A percentile compares a stretch with the other conserved stretches of the same genome.
Conservation (phyloP, 2,888 invertebrate species). For the Minunthozetes semirufus region DNA sequence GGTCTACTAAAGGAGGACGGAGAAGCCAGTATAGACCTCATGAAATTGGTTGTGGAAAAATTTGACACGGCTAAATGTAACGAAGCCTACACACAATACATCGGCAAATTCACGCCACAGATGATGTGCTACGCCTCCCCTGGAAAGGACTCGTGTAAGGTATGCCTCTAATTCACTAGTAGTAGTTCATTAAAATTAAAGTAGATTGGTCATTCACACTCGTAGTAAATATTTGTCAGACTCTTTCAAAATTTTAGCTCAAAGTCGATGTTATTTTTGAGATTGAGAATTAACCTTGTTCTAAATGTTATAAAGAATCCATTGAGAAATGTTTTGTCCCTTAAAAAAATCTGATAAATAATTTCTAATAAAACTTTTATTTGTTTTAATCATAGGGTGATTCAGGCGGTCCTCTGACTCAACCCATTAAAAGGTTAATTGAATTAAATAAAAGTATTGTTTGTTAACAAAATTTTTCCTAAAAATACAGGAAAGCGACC, state of each 20-base stretch:
- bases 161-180: background rate
- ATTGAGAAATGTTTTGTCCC: no score
- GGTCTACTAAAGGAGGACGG: background rate
- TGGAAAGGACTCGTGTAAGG: conserved; percentile 14
- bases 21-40: background rate
- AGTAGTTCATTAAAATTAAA: no score
- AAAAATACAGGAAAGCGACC: background rate
- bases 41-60: background rate
- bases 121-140: conserved; percentile 12
- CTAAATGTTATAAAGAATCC: no score
- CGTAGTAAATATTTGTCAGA: no score
- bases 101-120: background rate
- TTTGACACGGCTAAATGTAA: background rate
- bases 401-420: conserved; percentile 39
- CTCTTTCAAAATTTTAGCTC: no score
- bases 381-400: conserved; percentile 21
- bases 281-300: no score
- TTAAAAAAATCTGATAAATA: no score
- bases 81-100: background rate
- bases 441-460: background rate
- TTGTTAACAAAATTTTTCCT: background rate
- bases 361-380: no score
- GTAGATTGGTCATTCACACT: no score
- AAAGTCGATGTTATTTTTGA: no score
- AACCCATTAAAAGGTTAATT: background rate